phyloP scores from a whole-genome alignment of 1,140 invertebrate species.

The Globodera ellingtonae region DNA sequence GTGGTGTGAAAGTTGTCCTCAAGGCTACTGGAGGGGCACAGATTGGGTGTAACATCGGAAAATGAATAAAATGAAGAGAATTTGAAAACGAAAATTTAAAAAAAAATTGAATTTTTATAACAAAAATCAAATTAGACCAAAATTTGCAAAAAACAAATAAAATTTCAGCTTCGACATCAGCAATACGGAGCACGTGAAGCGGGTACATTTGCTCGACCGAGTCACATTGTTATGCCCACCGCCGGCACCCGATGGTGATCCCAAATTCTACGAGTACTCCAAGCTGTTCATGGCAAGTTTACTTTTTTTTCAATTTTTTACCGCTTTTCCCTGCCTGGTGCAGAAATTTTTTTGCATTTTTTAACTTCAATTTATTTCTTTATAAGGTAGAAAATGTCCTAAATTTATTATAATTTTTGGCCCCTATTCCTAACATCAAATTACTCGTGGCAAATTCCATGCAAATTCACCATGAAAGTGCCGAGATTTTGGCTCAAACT shows the following conservation, averaged over 20 bases:
- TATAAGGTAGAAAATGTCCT: not conserved
- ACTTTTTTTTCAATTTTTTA: not conserved
- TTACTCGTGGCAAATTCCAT: not conserved
- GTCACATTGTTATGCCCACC: slow-evolving; percentile 57
- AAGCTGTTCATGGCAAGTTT: slow-evolving; percentile 55
- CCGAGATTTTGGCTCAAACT: slow-evolving; percentile 2
- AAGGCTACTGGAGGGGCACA: not conserved
- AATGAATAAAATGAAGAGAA: not conserved
- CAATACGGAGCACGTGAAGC: slow-evolving; percentile 58
- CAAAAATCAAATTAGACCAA: not conserved
- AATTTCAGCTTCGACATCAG: slow-evolving; percentile 58
- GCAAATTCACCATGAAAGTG: not conserved
- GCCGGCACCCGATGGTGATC: slow-evolving; percentile 21
- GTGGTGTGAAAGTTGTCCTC: not conserved
- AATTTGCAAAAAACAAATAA: not conserved
- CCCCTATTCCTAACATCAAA: not conserved
- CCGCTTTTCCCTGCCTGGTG: too few relatives aligned
- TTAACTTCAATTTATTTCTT: not conserved
- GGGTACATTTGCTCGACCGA: slow-evolving; percentile 52
- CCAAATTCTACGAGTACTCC: slow-evolving; percentile 48
- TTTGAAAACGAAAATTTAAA: not conserved
- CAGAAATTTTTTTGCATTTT: not conserved
- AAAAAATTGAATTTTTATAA: not conserved
- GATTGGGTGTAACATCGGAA: not conserved
- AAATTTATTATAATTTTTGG: not conserved